Evolutionary conservation across 2,888 invertebrate genomes (phyloP).

Genomic region (Rhopalosiphum nymphaeae): DNA sequence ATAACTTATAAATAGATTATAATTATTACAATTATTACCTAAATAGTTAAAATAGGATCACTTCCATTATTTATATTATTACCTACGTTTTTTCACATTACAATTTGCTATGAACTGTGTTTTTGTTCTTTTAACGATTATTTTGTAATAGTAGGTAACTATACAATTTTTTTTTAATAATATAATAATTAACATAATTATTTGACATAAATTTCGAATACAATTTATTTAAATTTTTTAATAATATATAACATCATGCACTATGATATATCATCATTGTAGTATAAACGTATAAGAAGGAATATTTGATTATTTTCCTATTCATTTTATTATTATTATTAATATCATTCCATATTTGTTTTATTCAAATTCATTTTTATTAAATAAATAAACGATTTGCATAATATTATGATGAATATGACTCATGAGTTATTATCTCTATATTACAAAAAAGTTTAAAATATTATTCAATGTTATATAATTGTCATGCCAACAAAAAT

Average conservation of each 20-base stretch:
- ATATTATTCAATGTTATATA: not conserved
- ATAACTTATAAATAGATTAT: not conserved
- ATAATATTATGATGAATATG: slow-evolving; percentile 16
- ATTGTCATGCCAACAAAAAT: not conserved
- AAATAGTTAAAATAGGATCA: not conserved
- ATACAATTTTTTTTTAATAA: no score
- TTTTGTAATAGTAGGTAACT: no score
- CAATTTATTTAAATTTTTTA: not conserved
- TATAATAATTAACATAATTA: not conserved
- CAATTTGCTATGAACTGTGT: not conserved
- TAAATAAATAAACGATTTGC: not conserved
- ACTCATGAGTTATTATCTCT: not conserved
- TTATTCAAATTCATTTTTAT: not conserved
- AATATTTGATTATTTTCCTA: not conserved
- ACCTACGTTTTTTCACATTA: not conserved
- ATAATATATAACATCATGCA: not conserved
- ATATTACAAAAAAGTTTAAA: not conserved
- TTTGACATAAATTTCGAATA: not conserved
- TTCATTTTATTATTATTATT: not conserved
- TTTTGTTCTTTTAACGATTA: not conserved
- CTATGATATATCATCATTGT: not conserved
- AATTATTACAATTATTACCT: not conserved
- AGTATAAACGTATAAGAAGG: not conserved
- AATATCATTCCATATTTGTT: not conserved
- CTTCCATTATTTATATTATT: not conserved